Base-by-base conservation (phyloP, 2,888 invertebrate genomes). In the Acleris cristana region DNA sequence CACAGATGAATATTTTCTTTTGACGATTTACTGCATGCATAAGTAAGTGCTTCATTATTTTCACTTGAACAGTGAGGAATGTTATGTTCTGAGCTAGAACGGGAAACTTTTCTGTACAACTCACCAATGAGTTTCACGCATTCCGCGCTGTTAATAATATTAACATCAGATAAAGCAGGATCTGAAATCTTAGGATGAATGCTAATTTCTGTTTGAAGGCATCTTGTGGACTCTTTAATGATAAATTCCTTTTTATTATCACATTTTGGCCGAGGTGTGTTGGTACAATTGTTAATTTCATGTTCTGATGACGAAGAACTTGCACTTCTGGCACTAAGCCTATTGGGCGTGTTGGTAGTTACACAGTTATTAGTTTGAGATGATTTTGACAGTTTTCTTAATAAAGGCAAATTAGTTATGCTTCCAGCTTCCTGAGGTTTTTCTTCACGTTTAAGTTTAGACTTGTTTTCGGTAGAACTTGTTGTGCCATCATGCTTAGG, bases 181-280 rank as follows among this genome's bases (percentile, higher is more conserved):
- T 92, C 89, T 4, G 89, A 79, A 71, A 90, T 86, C 75, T 80
- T 86, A 5, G 92, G 92, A 71, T 91, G 77, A 48, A 92, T 88
- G 72, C 88, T 90, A 30, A 92, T 89, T 76, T 91, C 90, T 26
- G 92, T 92, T 78, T 92, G 92, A 23, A 87, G 78, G 48, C 82
- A 86, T 74, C 88, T 84, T 23, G 88, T 87, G 30, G 83, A 82
- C 76, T 89, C 89, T 65, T 77, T 71, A n/a, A 85, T 68, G 16
- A 85, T 68, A 3, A 74, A 71, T 7, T 70, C 40, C 45, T 65
- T 67, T 26, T 70, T 57, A 55, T 52, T 26, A 30, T 21, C 30
- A 19, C 23, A 26, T 40, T 19, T 49, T 19, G 30, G 52, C 16
- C 34, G 48, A 48, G n/a, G 10, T 18, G 12, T 3, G 12, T 51